Evolutionary conservation across 2,888 invertebrate genomes (phyloP).

Genomic region (Allacma fusca): DNA sequence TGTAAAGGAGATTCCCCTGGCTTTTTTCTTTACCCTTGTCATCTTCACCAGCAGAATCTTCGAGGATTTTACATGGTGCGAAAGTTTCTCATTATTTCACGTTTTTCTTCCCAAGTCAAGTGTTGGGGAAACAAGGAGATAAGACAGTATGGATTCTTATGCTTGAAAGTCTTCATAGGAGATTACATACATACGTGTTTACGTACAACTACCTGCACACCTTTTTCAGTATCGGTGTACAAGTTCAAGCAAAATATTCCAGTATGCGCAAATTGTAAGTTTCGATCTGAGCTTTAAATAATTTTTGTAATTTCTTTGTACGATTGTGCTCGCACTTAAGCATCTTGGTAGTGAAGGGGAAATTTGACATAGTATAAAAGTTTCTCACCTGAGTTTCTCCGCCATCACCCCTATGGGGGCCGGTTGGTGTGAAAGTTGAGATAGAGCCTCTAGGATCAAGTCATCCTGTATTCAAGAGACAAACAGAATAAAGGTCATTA

Average conservation of each 20-base stretch:
- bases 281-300: no score
- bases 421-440: constrained; percentile 45
- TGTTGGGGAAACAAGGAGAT: neutral
- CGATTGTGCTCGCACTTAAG: no score
- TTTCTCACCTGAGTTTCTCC: constrained; percentile 50
- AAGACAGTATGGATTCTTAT: no score
- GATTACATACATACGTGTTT: no score
- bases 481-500: constrained; percentile 62
- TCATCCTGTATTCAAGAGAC: constrained; percentile 51
- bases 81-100: constrained; percentile 1
- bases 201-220: no score
- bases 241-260: no score
- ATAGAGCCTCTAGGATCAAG: constrained; percentile 52
- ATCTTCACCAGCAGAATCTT: neutral
- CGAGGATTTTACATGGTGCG: neutral
- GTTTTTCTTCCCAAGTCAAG: neutral
- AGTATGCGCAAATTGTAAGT: no score
- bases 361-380: no score
- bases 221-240: no score
- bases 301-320: no score
- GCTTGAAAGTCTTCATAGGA: no score
- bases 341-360: no score
- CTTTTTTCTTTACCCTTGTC: neutral
- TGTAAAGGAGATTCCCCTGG: neutral
- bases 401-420: constrained; percentile 43